Conservation (phyloP, 2,888 invertebrate species). For the Saturnia pavonia region DNA sequence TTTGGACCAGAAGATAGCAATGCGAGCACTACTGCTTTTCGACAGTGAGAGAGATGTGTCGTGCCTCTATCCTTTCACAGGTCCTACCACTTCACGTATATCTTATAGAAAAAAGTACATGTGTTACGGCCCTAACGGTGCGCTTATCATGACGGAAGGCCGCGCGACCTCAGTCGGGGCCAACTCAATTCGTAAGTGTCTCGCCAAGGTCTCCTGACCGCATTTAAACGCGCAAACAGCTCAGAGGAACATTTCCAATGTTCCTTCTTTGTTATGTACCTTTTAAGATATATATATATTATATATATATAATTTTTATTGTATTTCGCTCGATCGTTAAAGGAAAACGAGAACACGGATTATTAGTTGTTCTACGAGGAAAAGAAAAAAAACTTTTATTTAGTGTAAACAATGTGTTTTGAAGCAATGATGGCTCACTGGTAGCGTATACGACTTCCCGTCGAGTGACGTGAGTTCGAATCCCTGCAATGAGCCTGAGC, state of each 20-base stretch:
- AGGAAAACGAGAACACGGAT: background rate
- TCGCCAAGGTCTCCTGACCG: constrained; percentile 57
- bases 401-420: no score
- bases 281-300: no score
- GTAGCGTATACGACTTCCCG: no score
- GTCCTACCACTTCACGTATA: background rate
- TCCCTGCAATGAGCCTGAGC: no score
- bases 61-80: no score
- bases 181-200: constrained; percentile 64
- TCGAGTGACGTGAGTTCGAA: no score
- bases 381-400: background rate
- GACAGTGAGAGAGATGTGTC: no score
- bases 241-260: constrained; percentile 48
- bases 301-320: no score
- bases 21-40: no score
- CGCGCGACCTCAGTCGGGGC: constrained; percentile 56
- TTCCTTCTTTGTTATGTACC: constrained; percentile 40
- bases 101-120: background rate
- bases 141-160: constrained; percentile 50
- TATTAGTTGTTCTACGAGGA: background rate
- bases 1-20: no score
- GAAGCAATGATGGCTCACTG: no score
- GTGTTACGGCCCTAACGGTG: constrained; percentile 11
- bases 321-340: background rate
- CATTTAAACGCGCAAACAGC: constrained; percentile 38